Base-by-base conservation (phyloP, 2,113 vertebrate genomes). In the Fregetta grallaria region DNA sequence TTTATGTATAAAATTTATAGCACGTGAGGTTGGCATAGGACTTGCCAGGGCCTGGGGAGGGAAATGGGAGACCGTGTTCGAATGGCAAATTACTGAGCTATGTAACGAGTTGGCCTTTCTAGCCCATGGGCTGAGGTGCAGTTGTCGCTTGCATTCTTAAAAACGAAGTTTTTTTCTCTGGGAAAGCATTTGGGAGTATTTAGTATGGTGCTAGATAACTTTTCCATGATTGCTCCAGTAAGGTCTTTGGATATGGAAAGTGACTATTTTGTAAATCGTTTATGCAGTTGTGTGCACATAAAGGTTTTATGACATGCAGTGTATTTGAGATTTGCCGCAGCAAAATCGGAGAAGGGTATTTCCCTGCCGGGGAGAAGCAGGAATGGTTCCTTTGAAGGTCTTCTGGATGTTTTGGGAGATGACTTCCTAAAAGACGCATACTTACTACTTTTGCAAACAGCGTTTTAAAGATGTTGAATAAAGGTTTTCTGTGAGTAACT, bases 251-350 rank as follows among this genome's bases (percentile, higher is more conserved):
- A 13, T 84, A 7, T 13, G 71, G 20, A 6, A 34, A 29, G 49
- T 34, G 63, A 7, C 63, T 42, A 27, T 16, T 30, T 15, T 15
- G 3, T 7, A 4, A 2, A 4, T 32, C 1, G 0, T 5, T 42
- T 23, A 6, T 1, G 2, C 23, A 9, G 55, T 10, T 65, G 23
- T 11, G 30, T 53, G 36, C n/a, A 32, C 3, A 0, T 16, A 7
- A 16, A 32, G 29, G n/a, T 17, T 53, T 74, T 15, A 7, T 40
- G 55, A 26, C 19, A 2, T 0, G 0, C 15, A 1, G 4, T 1
- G 7, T 4, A 1, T 47, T 34, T 18, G 13, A 20, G 45, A 10
- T 23, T 56, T 49, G 29, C 40, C 36, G 44, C 45, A 6, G 58
- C n/a, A 34, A 7, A 18, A 32, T 7, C 13, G 14, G 22, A 68